Conservation (phyloP, 2,888 invertebrate species). For the Pharmacophagus antenor region DNA sequence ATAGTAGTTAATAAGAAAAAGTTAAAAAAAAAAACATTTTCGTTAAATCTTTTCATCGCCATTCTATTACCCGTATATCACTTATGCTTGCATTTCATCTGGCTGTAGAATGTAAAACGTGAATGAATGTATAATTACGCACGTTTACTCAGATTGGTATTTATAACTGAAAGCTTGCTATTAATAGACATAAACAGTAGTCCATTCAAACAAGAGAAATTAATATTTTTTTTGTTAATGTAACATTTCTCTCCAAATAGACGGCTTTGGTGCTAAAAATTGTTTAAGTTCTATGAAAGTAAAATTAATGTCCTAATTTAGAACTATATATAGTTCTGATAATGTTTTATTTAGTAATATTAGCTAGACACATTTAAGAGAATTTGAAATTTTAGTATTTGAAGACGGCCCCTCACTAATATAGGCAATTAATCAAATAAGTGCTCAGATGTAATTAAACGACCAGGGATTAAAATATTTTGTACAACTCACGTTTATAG, state of each 20-base stretch:
- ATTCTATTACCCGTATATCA: background rate
- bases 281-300: background rate
- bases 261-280: background rate
- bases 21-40: background rate
- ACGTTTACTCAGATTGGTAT: constrained; percentile 15
- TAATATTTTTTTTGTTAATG: constrained; percentile 10
- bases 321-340: too few relatives aligned
- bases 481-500: too few relatives aligned
- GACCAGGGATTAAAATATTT: too few relatives aligned
- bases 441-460: too few relatives aligned
- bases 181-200: constrained; percentile 4
- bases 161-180: constrained; percentile 20
- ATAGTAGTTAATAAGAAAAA: background rate
- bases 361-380: too few relatives aligned
- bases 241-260: background rate
- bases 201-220: constrained; percentile 19
- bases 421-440: too few relatives aligned
- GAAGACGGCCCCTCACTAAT: too few relatives aligned
- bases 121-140: constrained; percentile 24
- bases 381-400: too few relatives aligned
- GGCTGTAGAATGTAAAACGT: constrained; percentile 9
- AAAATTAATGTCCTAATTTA: too few relatives aligned
- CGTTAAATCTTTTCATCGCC: background rate
- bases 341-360: too few relatives aligned
- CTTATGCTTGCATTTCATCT: constrained; percentile 17